Base-by-base conservation (phyloP, 2,113 vertebrate species). In the Zosterops lateralis region DNA sequence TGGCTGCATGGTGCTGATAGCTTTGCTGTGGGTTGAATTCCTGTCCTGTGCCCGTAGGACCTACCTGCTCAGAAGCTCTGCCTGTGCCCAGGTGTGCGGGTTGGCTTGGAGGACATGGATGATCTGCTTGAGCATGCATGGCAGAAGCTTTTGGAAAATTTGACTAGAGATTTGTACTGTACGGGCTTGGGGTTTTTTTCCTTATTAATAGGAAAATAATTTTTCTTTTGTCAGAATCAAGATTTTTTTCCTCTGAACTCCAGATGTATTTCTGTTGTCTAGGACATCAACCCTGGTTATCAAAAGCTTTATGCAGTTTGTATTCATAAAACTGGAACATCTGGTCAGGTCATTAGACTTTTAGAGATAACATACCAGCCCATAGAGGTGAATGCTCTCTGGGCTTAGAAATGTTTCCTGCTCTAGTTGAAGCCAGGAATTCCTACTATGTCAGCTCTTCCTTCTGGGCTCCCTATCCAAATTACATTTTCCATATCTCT, bases 51-150 rank as follows among this genome's bases (percentile, higher is more conserved):
- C 65, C 76, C 11, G 0, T 60, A 66, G 91, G 72, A 71, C 44
- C 44, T 87, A 50, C 67, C 75, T 93, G 87, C 84, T 95, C 77
- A 73, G 71, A 53, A 91, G 84, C 70, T 92, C 81, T 91, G 72
- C 84, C 84, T 87, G 44, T 54, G 74, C 38, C 31, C 65, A 94
- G 70, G 29, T 95, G 84, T 62, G 71, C 0, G 20, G 51, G 34
- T 79, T 89, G 95, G 94, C 87, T 76, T 79, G 80, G 56, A 92
- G 68, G 57, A 92, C 85, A 38, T 4, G n/a, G 71, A 80, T 10
- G 2, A 47, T 88, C 80, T 88, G 92, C 93, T 96, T 96, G 47
- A 83, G 89, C 91, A 40, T 92, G 87, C 93, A 94, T 95, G 94
- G 94, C 94, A 92, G 95, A 91, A 83, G 93, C 87, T 95, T 91